Evolutionary conservation across 2,888 invertebrate species (phyloP).

Genomic region (Alentia gelatinosa): DNA sequence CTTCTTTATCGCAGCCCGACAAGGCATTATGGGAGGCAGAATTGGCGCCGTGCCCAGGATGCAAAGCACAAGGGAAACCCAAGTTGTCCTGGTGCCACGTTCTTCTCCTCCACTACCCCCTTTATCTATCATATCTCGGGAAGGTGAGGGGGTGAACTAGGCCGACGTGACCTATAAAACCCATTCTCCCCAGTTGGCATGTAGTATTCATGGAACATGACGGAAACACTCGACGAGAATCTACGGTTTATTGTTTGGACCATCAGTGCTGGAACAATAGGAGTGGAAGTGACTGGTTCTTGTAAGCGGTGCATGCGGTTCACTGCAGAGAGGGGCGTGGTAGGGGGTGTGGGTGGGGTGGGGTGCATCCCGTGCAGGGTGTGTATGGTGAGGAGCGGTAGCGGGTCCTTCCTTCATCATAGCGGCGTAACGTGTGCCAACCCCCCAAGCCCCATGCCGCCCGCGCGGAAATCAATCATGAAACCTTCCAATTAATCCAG

Average conservation of each 20-base stretch:
- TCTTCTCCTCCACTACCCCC: no score
- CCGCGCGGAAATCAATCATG: not conserved
- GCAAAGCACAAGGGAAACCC: no score
- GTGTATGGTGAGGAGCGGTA: not conserved
- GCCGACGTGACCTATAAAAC: constrained; percentile 1
- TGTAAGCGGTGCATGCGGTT: not conserved
- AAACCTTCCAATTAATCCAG: constrained; percentile 12
- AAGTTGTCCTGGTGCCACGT: no score
- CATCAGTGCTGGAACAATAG: not conserved
- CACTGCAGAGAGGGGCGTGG: not conserved
- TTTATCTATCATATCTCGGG: no score
- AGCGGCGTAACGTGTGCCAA: not conserved
- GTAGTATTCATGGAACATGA: not conserved
- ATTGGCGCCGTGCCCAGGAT: no score
- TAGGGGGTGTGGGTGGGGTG: not conserved
- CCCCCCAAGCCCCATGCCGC: not conserved
- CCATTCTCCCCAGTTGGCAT: not conserved
- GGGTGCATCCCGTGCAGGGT: not conserved
- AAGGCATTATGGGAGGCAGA: no score
- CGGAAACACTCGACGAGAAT: not conserved
- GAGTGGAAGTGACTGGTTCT: not conserved
- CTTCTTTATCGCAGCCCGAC: no score
- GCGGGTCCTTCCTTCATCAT: not conserved
- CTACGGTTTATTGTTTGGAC: not conserved
- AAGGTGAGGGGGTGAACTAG: no score